Evolutionary conservation across 2,113 vertebrate species (phyloP).

Genomic region (Acrocephalus kingi): DNA sequence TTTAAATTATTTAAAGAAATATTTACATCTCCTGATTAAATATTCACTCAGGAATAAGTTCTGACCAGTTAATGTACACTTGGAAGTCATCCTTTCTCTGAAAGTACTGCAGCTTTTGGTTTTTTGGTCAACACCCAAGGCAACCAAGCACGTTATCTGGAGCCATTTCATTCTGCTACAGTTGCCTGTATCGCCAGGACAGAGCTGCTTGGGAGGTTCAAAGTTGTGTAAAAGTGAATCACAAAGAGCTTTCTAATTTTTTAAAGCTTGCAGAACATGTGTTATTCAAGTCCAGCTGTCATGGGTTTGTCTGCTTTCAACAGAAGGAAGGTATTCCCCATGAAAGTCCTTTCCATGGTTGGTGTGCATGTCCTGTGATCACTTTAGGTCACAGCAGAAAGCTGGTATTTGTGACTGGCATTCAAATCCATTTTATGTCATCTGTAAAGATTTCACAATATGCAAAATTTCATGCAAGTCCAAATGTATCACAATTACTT

Average conservation of each 20-base stretch:
- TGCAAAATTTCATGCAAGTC: not conserved
- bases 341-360: not conserved
- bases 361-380: fast-evolving
- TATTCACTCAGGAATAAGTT: slow-evolving; percentile 13
- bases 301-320: not conserved
- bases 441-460: not conserved
- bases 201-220: not conserved
- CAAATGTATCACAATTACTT: not conserved
- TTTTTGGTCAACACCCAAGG: not conserved
- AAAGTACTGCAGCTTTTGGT: not conserved
- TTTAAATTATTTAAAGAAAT: slow-evolving; percentile 38
- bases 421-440: not conserved
- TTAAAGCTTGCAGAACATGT: not conserved
- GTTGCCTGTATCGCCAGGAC: not conserved
- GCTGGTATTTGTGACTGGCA: not conserved
- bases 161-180: not conserved
- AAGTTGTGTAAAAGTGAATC: not conserved
- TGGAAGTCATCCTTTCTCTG: not conserved
- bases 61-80: slow-evolving; percentile 15
- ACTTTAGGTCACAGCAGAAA: not conserved
- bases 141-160: not conserved
- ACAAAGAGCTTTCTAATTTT: not conserved
- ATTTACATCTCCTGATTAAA: slow-evolving; percentile 60
- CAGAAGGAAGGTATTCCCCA: not conserved
- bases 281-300: not conserved